Conservation (phyloP, 2,888 invertebrate species). For the Adelognathus sp. region DNA sequence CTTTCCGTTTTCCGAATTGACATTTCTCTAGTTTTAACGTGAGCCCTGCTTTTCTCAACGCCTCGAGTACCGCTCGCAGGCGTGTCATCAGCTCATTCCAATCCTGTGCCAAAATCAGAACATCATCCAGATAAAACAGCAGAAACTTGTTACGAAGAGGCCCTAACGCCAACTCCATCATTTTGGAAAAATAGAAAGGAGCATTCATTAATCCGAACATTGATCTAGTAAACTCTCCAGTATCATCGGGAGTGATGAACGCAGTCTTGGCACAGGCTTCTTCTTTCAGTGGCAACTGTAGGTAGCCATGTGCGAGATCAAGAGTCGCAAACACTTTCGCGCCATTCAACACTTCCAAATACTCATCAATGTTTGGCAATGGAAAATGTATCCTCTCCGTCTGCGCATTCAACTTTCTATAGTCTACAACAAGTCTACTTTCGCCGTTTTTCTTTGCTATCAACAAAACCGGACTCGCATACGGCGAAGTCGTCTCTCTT, state of each 20-base stretch:
- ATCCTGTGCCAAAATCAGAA: conserved; percentile 59
- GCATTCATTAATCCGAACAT: conserved; percentile 70
- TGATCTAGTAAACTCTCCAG: conserved; percentile 66
- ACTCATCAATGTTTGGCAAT: conserved; percentile 51
- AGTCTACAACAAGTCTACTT: conserved; percentile 58
- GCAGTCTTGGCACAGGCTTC: conserved; percentile 50
- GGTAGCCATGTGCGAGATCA: conserved; percentile 57
- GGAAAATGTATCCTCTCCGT: conserved; percentile 48
- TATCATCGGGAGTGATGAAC: no score
- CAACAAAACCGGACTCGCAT: conserved; percentile 58
- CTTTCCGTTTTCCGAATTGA: conserved; percentile 61
- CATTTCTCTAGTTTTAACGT: conserved; percentile 67
- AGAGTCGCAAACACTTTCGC: conserved; percentile 33
- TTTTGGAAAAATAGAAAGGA: conserved; percentile 64
- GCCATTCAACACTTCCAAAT: conserved; percentile 25
- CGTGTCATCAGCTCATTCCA: conserved; percentile 61
- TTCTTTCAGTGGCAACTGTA: conserved; percentile 55
- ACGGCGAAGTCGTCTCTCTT: conserved; percentile 57
- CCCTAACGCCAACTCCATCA: conserved; percentile 54
- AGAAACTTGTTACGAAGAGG: conserved; percentile 54
- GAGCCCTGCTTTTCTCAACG: conserved; percentile 58
- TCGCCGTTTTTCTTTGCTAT: conserved; percentile 56
- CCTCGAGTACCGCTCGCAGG: conserved; percentile 59
- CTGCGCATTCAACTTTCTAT: conserved; percentile 47
- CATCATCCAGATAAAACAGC: conserved; percentile 70